Conservation (phyloP, 37 sponge, comb jelly and placozoan species). For the Axinella damicornis region DNA sequence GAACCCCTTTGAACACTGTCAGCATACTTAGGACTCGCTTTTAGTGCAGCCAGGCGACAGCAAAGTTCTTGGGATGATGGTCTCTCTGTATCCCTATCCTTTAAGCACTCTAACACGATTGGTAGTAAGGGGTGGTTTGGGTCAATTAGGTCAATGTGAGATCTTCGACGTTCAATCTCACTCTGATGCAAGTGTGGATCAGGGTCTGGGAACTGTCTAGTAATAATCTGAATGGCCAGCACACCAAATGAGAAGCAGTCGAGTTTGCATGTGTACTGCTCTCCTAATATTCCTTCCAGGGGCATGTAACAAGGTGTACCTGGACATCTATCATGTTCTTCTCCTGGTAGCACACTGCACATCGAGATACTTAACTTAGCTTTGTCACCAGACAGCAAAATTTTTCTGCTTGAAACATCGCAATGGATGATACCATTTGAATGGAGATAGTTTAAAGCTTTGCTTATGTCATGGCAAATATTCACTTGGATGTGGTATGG, state of each 20-base stretch:
- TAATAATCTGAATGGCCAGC: not conserved
- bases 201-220: not conserved
- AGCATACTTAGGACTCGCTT: not conserved
- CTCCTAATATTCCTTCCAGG: not conserved
- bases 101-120: conserved; percentile 1
- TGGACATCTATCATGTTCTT: conserved; percentile 18
- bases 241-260: conserved; percentile 28
- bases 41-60: not conserved
- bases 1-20: too few species aligned
- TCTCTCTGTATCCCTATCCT: not conserved
- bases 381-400: not conserved
- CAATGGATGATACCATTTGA: not conserved
- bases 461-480: not conserved
- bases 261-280: not conserved
- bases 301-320: conserved; percentile 23
- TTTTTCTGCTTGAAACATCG: not conserved
- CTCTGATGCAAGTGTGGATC: not conserved
- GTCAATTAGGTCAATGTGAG: conserved; percentile 2
- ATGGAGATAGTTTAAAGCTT: not conserved
- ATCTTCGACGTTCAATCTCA: not conserved
- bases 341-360: too few species aligned
- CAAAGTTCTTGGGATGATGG: not conserved
- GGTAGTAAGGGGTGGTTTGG: conserved; percentile 3
- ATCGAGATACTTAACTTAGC: conserved; percentile 5
- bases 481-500: not conserved